Evolutionary conservation across 2,888 invertebrate species (phyloP).

Genomic region (Tenodera sinensis): DNA sequence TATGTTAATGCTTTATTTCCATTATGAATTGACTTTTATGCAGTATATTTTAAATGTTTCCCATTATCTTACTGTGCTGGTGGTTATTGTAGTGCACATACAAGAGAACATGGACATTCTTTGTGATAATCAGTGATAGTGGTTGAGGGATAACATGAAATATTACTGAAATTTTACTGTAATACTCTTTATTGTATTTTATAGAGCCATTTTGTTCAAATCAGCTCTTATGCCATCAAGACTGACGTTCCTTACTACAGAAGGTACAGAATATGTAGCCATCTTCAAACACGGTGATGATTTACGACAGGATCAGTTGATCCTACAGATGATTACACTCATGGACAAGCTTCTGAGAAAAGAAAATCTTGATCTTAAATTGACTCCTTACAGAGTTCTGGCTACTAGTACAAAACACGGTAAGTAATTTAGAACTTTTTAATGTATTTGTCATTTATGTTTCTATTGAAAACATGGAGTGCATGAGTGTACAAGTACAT

Average conservation of each 20-base stretch:
- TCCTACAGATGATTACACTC: conserved; percentile 94
- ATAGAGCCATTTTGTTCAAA: conserved; percentile 83
- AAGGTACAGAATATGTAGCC: conserved; percentile 82
- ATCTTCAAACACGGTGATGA: conserved; percentile 99
- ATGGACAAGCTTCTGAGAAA: conserved; percentile 94
- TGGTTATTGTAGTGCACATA: too few species aligned
- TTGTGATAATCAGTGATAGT: too few species aligned
- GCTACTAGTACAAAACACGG: conserved; percentile 94
- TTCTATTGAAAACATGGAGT: too few species aligned
- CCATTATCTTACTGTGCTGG: too few species aligned
- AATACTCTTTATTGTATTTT: conserved; percentile 11
- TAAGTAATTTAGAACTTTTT: conserved; percentile 31
- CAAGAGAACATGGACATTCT: too few species aligned
- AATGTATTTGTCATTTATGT: too few species aligned
- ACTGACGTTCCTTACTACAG: conserved; percentile 80
- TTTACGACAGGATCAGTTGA: conserved; percentile 93
- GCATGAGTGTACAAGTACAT: too few species aligned
- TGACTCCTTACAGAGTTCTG: conserved; percentile 93
- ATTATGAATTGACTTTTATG: too few species aligned
- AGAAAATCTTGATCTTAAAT: conserved; percentile 93
- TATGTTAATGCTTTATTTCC: too few species aligned
- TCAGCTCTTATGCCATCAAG: conserved; percentile 94
- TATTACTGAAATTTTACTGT: not conserved
- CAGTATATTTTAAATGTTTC: too few species aligned
- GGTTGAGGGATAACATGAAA: too few species aligned